Evolutionary conservation across 2,888 invertebrate genomes (phyloP), one percentile per base, ranked within the genome.

Genomic region (Embidobia sp.): DNA sequence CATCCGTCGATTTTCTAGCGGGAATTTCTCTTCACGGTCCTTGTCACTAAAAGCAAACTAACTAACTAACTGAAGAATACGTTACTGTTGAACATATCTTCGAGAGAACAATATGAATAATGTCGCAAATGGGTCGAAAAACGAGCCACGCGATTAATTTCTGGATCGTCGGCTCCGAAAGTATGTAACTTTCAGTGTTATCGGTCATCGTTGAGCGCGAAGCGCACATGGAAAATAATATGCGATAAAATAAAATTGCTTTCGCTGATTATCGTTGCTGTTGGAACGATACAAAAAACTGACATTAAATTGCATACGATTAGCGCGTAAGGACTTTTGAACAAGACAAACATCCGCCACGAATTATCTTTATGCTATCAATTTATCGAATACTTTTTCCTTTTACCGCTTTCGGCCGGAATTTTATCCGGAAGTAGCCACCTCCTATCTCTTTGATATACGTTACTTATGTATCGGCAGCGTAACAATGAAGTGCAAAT

Each of bases 1-100:
- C 76, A 77, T 77, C 76, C 76, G 76, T 77, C 70, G 76, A 77
- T 77, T 77, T 77, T 77, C 53, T 77, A 70, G 59, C 59, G 16
- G 53, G 7, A 72, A 72, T 66, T 64, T 66, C 66, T 67, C 69
- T 69, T 75, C 57, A 53, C 55, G 63, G 61, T 75, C 53, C 69
- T 72, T 57, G 64, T 76, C 69, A 42, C 51, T 49, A 63, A 42
- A 33, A 15, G 22, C 13, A 40, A 27, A 29, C n/a, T n/a, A 57
- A 16, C 3, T 4, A 22, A 22, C 6, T 4, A 22, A 6, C 3
- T 22, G 16, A 35, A 7, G 18, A 48, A 64, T 2, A 6, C 27
- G 63, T 69, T 61, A 75, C 46, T 55, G 53, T 40, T 48, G 48
- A 63, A 63, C 67, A 66, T 61, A 59, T 74, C 66, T 66, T 49